Conservation (phyloP, 2,888 invertebrate species). For the Pyrrhia umbra region DNA sequence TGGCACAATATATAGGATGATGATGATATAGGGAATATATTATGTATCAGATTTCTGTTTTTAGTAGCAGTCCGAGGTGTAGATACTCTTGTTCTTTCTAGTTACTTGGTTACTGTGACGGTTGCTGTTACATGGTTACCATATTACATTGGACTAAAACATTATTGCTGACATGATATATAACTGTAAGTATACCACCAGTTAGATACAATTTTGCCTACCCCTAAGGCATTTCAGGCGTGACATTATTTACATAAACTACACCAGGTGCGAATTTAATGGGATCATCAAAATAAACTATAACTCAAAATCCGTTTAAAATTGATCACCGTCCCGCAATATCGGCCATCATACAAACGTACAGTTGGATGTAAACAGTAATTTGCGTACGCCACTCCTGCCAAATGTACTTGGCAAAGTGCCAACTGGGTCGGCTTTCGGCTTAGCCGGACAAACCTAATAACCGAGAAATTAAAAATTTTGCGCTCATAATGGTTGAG, state of each 20-base stretch:
- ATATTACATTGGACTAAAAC: too few species aligned
- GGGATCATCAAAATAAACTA: neutral
- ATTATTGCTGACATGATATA: too few species aligned
- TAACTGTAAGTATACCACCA: too few species aligned
- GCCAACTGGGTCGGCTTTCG: constrained; percentile 71
- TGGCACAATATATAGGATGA: too few species aligned
- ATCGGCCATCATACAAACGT: constrained; percentile 33
- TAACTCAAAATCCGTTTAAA: constrained; percentile 44
- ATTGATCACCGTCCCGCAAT: constrained; percentile 36
- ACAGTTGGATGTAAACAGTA: constrained; percentile 75
- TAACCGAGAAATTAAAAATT: constrained; percentile 69
- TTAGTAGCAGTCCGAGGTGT: too few species aligned
- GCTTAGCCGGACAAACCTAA: constrained; percentile 66
- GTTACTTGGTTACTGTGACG: too few species aligned
- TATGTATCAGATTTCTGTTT: too few species aligned
- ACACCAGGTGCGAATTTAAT: constrained; percentile 16
- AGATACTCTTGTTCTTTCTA: too few species aligned
- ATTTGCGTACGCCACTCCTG: constrained; percentile 75
- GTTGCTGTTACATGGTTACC: neutral
- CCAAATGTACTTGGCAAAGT: constrained; percentile 79
- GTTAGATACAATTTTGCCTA: neutral
- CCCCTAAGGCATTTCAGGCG: neutral
- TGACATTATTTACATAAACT: neutral
- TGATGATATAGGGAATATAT: too few species aligned
- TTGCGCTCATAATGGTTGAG: constrained; percentile 47